Percentiles rank a stretch among this genome's conserved stretches.
Conservation (phyloP, 35 echinoderm and acorn worm genomes). For the Chiridota heheva region DNA sequence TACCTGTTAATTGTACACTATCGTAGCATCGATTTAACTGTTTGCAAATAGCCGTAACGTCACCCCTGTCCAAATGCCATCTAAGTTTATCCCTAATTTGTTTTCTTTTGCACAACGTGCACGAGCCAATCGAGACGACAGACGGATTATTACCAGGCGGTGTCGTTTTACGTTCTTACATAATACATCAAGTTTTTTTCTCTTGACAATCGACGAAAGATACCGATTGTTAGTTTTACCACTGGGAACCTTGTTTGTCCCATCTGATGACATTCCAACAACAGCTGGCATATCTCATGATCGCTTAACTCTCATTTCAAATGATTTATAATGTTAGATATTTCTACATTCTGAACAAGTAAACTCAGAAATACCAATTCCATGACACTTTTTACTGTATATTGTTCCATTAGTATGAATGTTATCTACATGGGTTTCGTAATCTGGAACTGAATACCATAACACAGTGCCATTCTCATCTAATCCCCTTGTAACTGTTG, state of each 20-base stretch:
- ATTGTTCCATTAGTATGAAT: background rate
- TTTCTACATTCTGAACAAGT: background rate
- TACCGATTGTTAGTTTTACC: background rate
- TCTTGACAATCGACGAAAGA: background rate
- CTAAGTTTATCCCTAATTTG: background rate
- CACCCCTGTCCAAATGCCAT: background rate
- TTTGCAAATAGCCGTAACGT: background rate
- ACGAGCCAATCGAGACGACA: background rate
- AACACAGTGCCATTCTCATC: background rate
- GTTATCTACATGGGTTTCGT: background rate
- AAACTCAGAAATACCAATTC: background rate
- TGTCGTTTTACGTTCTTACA: background rate
- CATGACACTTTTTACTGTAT: background rate
- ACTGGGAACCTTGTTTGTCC: background rate
- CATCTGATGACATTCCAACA: background rate
- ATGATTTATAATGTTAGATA: background rate
- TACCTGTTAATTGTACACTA: background rate
- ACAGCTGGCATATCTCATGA: background rate
- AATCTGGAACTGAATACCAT: background rate
- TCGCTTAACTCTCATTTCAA: background rate
- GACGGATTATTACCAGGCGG: background rate
- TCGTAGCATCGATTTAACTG: background rate
- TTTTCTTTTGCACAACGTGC: background rate
- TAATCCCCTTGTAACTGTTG: background rate
- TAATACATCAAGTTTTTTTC: background rate